Evolutionary conservation across 2,888 invertebrate genomes (phyloP), one percentile per base, ranked within the genome.

Genomic region (Parapristionchus giblindavisi): DNA sequence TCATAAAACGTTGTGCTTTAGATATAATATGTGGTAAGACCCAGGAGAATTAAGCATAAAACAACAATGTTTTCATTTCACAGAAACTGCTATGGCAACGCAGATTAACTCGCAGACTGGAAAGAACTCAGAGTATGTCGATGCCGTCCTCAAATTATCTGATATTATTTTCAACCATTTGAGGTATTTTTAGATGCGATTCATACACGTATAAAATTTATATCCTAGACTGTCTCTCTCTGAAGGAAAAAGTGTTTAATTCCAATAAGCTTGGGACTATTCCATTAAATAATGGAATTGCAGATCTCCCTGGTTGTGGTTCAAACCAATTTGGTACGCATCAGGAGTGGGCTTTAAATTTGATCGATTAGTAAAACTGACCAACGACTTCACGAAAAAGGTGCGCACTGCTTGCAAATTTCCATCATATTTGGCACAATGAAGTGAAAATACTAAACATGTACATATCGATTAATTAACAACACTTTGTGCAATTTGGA

Each of bases 321-420:
- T 89, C 0, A 89, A 91, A 43, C 88, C 89, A 1, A 84, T 92
- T 52, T 93, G 92, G 87, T 90, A 91, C 79, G 88, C 92, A 3
- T 89, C 92, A 0, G 88, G 87, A 4, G 89, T 91, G 71, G 81
- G 81, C 0, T 77, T 73, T 36, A 78, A 78, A 40, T 84, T 81
- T 56, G 78, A 80, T 29, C 32, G 66, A 32, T 56, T 54, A n/a
- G 60, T 79, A 8, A 40, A 43, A n/a, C 6, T 76, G 52, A 52
- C 77, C 8, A 77, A 60, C 3, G 77, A 63, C 4, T 79, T 79
- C 73, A 79, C 78, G 6, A 32, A 78, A 65, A 78, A 77, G 29
- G 84, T 84, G 24, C 17, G 63, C n/a, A n/a, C n/a, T n/a, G n/a
- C n/a, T n/a, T n/a, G n/a, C n/a, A n/a, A n/a, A n/a, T n/a, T n/a